phyloP scores from a whole-genome alignment of 2,113 vertebrate species.

The Geothlypis trichas region DNA sequence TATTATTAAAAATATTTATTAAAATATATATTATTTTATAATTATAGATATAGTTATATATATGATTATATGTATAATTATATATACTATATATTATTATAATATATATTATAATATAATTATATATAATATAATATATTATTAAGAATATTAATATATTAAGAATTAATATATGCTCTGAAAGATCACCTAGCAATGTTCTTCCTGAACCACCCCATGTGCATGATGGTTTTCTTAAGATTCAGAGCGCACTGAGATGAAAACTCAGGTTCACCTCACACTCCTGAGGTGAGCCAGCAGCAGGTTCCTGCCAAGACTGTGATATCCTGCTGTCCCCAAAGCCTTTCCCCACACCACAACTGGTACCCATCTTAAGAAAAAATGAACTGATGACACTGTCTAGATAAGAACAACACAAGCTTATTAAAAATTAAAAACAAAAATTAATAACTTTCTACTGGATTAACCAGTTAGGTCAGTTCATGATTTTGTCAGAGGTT shows the following conservation, averaged over 20 bases:
- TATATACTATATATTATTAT: too few species aligned
- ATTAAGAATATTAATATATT: too few species aligned
- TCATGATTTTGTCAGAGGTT: background rate
- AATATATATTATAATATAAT: too few species aligned
- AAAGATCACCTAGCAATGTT: background rate
- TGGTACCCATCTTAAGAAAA: background rate
- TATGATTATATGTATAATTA: too few species aligned
- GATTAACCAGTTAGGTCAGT: background rate
- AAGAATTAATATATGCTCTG: background rate
- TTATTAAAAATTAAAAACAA: background rate
- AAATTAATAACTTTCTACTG: background rate
- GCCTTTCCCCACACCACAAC: background rate
- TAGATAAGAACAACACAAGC: background rate
- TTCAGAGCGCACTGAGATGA: background rate
- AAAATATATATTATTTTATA: too few species aligned
- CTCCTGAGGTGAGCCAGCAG: background rate
- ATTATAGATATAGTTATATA: too few species aligned
- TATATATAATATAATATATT: too few species aligned
- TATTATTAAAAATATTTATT: too few species aligned
- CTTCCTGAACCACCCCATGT: background rate
- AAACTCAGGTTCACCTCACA: too few species aligned
- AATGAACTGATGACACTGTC: background rate
- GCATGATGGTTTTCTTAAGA: background rate
- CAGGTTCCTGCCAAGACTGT: background rate
- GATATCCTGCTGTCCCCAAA: background rate